phyloP scores from a whole-genome alignment of 2,113 vertebrate species.

The Brachyhypopomus gauderio region DNA sequence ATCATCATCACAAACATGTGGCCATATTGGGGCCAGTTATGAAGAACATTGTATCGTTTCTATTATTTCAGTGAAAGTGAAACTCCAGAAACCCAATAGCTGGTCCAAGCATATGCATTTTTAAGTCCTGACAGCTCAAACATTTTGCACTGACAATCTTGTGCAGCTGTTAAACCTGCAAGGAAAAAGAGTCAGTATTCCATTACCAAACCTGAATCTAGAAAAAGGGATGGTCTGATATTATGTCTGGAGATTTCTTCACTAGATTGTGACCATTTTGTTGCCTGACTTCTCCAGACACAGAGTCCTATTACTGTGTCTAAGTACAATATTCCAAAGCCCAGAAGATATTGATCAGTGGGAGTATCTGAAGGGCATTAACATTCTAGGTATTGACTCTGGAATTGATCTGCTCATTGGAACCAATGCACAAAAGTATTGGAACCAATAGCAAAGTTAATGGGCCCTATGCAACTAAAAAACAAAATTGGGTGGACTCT shows the following conservation, averaged over 20 bases:
- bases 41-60: no score
- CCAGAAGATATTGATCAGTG: background rate
- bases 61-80: no score
- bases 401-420: background rate
- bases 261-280: background rate
- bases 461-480: background rate
- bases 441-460: background rate
- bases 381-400: background rate
- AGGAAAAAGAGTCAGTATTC: background rate
- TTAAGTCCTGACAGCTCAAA: no score
- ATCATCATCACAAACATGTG: no score
- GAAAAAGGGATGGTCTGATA: background rate
- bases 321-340: background rate
- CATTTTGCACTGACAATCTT: no score
- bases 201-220: background rate
- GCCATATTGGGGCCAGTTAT: no score
- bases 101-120: no score
- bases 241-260: background rate
- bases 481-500: background rate
- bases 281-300: background rate
- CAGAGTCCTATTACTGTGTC: background rate
- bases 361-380: background rate
- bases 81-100: no score
- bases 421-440: background rate
- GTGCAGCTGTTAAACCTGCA: background rate